phyloP scores from a whole-genome alignment of 2,888 invertebrate species.

The Rapana venosa region DNA sequence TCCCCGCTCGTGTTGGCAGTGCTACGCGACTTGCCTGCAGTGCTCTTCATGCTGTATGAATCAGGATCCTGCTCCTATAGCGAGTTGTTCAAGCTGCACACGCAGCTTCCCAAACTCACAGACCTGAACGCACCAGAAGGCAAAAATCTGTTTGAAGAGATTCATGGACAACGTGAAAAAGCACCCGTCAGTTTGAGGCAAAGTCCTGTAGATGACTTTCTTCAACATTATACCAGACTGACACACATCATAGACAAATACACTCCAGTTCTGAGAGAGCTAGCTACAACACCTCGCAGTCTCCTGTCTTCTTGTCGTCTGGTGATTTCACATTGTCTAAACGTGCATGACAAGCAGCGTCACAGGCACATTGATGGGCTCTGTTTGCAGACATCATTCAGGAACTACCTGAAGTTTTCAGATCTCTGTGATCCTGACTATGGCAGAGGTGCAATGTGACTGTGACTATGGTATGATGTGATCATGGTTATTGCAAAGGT shows the following conservation, averaged over 20 bases:
- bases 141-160: not conserved
- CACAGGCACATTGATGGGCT: not conserved
- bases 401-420: not conserved
- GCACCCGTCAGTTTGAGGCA: not conserved
- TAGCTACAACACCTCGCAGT: not conserved
- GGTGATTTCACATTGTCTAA: not conserved
- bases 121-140: not conserved
- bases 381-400: not conserved
- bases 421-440: conserved; percentile 18
- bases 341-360: not conserved
- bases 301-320: conserved; percentile 21
- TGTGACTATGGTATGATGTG: too few species aligned
- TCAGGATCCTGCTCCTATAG: conserved; percentile 12
- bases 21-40: not conserved
- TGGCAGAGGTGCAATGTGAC: not conserved
- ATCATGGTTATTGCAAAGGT: too few species aligned
- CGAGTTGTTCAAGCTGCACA: conserved; percentile 13
- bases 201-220: too few species aligned
- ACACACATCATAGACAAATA: not conserved
- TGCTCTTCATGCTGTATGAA: conserved; percentile 1
- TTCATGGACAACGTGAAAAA: not conserved
- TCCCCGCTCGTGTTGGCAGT: not conserved
- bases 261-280: not conserved
- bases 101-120: not conserved
- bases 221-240: not conserved